Evolutionary conservation across 2,888 invertebrate genomes (phyloP).

Genomic region (Synergus umbraculus): DNA sequence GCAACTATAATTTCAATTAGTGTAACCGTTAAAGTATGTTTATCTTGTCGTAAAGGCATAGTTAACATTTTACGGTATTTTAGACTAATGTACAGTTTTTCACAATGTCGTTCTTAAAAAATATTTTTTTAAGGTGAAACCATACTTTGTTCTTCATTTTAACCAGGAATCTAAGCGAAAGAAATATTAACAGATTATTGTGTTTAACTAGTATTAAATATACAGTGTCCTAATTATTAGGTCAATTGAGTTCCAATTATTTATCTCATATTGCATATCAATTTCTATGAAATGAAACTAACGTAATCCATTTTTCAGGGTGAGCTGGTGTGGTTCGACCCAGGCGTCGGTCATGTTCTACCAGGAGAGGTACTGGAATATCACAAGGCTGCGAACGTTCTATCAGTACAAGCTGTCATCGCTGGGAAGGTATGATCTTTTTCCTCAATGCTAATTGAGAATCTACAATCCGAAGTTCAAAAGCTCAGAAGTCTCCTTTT

Average conservation of each 20-base stretch:
- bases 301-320: constrained; percentile 78
- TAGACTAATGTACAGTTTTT: neutral
- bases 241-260: too few relatives aligned
- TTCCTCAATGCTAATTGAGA: neutral
- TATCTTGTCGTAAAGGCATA: constrained; percentile 25
- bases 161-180: too few relatives aligned
- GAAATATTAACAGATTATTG: too few relatives aligned
- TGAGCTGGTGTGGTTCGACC: constrained; percentile 96
- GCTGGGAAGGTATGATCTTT: constrained; percentile 86
- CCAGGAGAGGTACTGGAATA: constrained; percentile 95
- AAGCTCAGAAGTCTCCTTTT: neutral
- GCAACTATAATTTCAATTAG: constrained; percentile 12
- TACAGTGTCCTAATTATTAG: too few relatives aligned
- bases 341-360: constrained; percentile 92
- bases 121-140: neutral
- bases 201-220: too few relatives aligned
- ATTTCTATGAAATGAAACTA: neutral
- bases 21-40: constrained; percentile 13
- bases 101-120: neutral
- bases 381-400: constrained; percentile 92
- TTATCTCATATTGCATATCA: too few relatives aligned
- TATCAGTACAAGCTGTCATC: constrained; percentile 92
- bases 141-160: too few relatives aligned
- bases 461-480: neutral
- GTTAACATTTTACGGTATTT: constrained; percentile 7